Evolutionary conservation across 2,888 invertebrate species (phyloP), one percentile per base, ranked within the genome.

Genomic region (Pristionchus maxplancki): DNA sequence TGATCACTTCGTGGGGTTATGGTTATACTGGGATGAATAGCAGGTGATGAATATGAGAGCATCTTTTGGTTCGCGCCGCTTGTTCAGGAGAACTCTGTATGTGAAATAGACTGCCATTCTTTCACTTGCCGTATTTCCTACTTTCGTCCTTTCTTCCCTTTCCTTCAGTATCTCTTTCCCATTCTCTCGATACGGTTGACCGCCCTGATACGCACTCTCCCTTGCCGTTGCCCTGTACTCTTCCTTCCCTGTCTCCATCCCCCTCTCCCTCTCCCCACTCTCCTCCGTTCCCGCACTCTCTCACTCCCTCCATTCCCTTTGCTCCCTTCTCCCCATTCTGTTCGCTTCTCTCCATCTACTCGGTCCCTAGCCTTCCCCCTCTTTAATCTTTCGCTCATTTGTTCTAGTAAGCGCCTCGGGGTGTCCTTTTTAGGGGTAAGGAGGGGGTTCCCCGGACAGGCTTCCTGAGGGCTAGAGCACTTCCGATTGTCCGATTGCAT

Each of bases 271-370:
- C 20, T 62, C 62, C 53, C 62, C 85, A 58, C 86, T 44, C 88
- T 88, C 88, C 88, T 88, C 88, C 88, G 83, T 89, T 89, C 87
- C 74, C 88, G n/a, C 88, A 67, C 58, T 88, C 44, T 84, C 84
- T 87, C 78, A 50, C 74, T 40, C 37, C 9, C 64, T 71, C 71
- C 50, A 82, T 87, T 62, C 34, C 50, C 28, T 28, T 84, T 78
- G 48, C 50, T 78, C 86, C 20, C 71, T 13, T 24, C 82, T 34
- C 64, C 64, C 28, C 34, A 34, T 34, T 67, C 67, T 34, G 67
- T 34, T 64, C 44, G 4, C 17, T 9, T 78, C 78, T 44, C 78
- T n/a, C 40, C n/a, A 20, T 28, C 74, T n/a, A 17, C 74, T 44
- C 78, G 11, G 40, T 78, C 44, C 24, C 71, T 74, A 37, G 17